phyloP scores from a whole-genome alignment of 1,140 invertebrate species.

The Eciton burchellii region DNA sequence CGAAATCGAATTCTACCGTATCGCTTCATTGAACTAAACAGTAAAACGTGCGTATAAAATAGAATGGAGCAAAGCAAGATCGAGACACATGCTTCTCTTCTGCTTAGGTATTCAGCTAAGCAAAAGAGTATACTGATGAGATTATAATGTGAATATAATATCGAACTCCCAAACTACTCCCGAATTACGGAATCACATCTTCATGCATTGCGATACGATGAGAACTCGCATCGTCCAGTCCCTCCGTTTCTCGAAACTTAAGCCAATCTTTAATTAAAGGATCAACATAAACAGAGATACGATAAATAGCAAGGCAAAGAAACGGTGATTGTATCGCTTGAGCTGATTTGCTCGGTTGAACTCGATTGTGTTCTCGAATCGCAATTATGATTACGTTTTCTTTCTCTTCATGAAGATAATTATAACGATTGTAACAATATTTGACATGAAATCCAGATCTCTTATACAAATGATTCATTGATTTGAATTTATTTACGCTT shows the following conservation, averaged over 20 bases:
- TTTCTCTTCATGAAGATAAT: not conserved
- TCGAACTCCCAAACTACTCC: conserved; percentile 80
- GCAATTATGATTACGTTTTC: conserved; percentile 30
- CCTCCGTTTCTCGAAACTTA: conserved; percentile 13
- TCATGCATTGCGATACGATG: conserved; percentile 53
- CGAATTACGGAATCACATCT: conserved; percentile 59
- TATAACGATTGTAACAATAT: conserved; percentile 17
- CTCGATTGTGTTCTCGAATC: conserved; percentile 25
- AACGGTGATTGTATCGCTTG: conserved; percentile 58
- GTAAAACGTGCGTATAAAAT: not conserved
- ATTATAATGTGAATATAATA: conserved; percentile 84
- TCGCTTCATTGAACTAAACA: not conserved
- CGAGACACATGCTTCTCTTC: conserved; percentile 53
- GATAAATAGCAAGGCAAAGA: conserved; percentile 44
- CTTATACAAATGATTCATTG: too few species aligned
- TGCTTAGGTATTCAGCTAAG: conserved; percentile 75
- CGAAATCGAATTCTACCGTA: not conserved
- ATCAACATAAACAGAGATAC: not conserved
- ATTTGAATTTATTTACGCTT: too few species aligned
- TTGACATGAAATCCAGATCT: not conserved
- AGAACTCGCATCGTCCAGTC: conserved; percentile 51
- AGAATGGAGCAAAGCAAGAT: conserved; percentile 32
- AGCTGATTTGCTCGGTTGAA: conserved; percentile 3
- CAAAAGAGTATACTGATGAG: conserved; percentile 80
- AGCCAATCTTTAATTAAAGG: conserved; percentile 41